phyloP scores from a whole-genome alignment of 1,140 invertebrate species.

The Zeugodacus cucurbitae region DNA sequence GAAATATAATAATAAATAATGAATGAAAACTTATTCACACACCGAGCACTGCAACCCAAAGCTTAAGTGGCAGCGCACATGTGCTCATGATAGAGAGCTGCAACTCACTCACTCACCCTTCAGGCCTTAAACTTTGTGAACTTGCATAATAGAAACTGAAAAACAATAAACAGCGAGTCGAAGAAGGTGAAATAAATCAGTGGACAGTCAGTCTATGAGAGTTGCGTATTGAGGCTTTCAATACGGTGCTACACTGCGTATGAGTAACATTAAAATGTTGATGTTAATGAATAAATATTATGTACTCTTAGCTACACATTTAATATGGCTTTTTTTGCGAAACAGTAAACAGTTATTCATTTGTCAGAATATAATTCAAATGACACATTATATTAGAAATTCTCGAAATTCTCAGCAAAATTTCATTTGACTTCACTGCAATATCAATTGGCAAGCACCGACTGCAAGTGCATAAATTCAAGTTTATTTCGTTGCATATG shows the following conservation, averaged over 20 bases:
- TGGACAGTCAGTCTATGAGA: background rate
- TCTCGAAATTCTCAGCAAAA: background rate
- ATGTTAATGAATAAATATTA: too few relatives aligned
- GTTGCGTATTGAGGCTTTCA: background rate
- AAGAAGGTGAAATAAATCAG: background rate
- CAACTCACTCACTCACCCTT: background rate
- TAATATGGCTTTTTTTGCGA: background rate
- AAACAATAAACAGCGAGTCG: background rate
- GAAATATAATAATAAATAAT: background rate
- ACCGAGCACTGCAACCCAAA: background rate
- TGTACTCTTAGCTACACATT: background rate
- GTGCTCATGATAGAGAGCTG: background rate
- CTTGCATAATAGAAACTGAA: background rate
- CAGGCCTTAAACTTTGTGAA: background rate
- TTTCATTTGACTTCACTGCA: background rate
- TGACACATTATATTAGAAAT: background rate
- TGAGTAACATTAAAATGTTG: background rate
- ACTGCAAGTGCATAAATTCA: background rate
- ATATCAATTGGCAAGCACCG: background rate
- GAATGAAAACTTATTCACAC: background rate
- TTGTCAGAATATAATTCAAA: background rate
- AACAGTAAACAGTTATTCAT: background rate
- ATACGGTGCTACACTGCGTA: background rate
- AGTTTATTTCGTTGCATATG: background rate
- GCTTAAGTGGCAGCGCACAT: background rate